Percentiles rank a stretch among this genome's conserved stretches.
phyloP scores from a whole-genome alignment of 1,140 invertebrate species.

The Anagrus nilaparvatae region DNA sequence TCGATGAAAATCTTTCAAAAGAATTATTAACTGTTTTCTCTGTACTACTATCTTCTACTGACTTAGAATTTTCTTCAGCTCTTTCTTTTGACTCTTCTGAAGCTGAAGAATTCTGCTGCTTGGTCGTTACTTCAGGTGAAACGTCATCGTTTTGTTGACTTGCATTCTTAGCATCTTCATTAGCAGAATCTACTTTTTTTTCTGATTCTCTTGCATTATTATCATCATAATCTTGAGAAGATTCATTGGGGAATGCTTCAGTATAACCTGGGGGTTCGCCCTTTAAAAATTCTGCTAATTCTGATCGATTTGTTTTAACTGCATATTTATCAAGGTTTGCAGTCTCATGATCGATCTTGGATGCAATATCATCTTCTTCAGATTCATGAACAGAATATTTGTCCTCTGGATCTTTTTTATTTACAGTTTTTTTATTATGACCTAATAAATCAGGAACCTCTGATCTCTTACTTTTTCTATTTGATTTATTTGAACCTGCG shows the following conservation, averaged over 20 bases:
- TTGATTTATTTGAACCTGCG: not conserved
- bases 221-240: slow-evolving; percentile 10
- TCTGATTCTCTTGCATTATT: slow-evolving; percentile 12
- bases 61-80: slow-evolving; percentile 11
- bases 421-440: not conserved
- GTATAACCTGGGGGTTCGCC: slow-evolving; percentile 20
- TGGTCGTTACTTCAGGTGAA: too few relatives aligned
- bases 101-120: too few relatives aligned
- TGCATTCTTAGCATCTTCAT: slow-evolving; percentile 4
- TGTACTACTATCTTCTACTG: slow-evolving; percentile 10
- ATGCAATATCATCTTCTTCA: slow-evolving; percentile 7
- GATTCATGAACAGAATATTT: slow-evolving; percentile 20
- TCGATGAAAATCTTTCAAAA: slow-evolving; percentile 15
- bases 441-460: not conserved
- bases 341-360: slow-evolving; percentile 11
- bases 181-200: slow-evolving; percentile 8
- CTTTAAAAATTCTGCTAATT: slow-evolving; percentile 14
- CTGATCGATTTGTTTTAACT: slow-evolving; percentile 1
- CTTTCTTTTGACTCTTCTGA: slow-evolving; percentile 5
- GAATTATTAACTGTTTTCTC: slow-evolving; percentile 14
- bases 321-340: slow-evolving; percentile 17
- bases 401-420: slow-evolving; percentile 15
- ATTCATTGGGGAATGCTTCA: slow-evolving; percentile 17
- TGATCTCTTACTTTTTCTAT: not conserved
- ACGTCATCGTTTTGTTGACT: too few relatives aligned